A percentile compares a stretch with the other conserved stretches of the same genome.
phyloP scores from a whole-genome alignment of 2,113 vertebrate genomes.

The Colaptes auratus region DNA sequence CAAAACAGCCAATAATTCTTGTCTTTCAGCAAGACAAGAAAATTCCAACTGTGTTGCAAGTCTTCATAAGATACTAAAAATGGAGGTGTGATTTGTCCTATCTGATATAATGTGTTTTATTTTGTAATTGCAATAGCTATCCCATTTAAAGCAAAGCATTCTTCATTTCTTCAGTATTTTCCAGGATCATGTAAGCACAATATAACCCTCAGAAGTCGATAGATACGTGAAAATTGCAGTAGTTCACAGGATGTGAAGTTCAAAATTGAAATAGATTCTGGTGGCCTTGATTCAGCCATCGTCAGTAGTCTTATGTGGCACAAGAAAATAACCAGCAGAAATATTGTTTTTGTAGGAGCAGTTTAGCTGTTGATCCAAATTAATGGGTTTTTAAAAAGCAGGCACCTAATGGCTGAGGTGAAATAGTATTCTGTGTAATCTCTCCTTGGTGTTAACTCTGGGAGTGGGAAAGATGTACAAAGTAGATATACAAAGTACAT shows the following conservation, averaged over 20 bases:
- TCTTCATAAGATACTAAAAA: background rate
- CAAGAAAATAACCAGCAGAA: conserved; percentile 20
- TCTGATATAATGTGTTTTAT: background rate
- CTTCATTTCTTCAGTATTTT: background rate
- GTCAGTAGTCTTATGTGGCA: background rate
- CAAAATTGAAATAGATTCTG: conserved; percentile 18
- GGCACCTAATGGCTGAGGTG: background rate
- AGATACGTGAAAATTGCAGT: background rate
- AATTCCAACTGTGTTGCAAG: background rate
- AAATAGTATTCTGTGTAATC: background rate
- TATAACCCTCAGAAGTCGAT: background rate
- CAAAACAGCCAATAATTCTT: background rate
- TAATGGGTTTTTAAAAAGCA: background rate
- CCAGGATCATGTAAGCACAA: background rate
- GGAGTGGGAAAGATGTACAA: background rate
- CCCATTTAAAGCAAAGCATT: background rate
- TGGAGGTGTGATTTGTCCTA: background rate
- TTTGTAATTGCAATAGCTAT: background rate
- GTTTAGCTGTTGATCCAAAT: conserved; percentile 5
- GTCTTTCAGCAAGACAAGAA: background rate
- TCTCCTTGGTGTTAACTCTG: background rate
- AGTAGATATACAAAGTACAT: background rate
- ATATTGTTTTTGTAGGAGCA: background rate
- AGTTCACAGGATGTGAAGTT: background rate
- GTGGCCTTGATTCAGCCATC: conserved; percentile 11